Evolutionary conservation across 2,113 vertebrate genomes (phyloP).

Genomic region (Taurulus bubalis): DNA sequence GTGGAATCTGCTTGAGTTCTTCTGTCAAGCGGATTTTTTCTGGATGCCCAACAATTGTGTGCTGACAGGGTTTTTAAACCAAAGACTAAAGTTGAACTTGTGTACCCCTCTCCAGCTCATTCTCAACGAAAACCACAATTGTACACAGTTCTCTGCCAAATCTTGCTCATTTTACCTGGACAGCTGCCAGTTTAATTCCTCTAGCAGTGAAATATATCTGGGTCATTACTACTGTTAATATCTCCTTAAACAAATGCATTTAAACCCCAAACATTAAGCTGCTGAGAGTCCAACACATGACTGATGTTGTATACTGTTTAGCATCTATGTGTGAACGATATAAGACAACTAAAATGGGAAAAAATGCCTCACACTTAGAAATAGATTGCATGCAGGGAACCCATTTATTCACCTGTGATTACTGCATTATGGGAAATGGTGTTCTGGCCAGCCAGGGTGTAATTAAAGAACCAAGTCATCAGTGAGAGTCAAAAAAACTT

Average conservation of each 20-base stretch:
- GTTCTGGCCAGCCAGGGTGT: conserved; percentile 42
- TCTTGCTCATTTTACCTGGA: background rate
- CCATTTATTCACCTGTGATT: conserved; percentile 43
- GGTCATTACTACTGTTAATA: conserved; percentile 8
- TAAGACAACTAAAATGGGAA: conserved; percentile 14
- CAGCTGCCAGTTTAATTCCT: conserved; percentile 4
- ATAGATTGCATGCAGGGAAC: conserved; percentile 56
- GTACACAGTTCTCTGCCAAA: background rate
- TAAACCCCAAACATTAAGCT: background rate
- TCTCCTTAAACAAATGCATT: background rate
- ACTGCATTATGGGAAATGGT: conserved; percentile 74
- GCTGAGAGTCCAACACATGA: background rate
- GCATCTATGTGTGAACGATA: background rate
- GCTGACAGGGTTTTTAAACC: conserved; percentile 17
- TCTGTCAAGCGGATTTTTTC: conserved; percentile 60
- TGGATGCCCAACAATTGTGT: conserved; percentile 54
- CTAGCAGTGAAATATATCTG: background rate
- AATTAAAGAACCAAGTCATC: conserved; percentile 71
- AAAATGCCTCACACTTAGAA: background rate
- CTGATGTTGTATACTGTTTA: background rate
- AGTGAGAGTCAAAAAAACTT: conserved; percentile 59
- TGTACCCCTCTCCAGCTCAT: background rate
- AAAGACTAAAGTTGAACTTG: conserved; percentile 35
- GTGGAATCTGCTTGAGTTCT: conserved; percentile 68
- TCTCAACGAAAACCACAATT: conserved; percentile 32